A percentile compares a stretch with the other conserved stretches of the same genome.
Conservation (phyloP, 1,140 invertebrate genomes). For the Maniola jurtina region DNA sequence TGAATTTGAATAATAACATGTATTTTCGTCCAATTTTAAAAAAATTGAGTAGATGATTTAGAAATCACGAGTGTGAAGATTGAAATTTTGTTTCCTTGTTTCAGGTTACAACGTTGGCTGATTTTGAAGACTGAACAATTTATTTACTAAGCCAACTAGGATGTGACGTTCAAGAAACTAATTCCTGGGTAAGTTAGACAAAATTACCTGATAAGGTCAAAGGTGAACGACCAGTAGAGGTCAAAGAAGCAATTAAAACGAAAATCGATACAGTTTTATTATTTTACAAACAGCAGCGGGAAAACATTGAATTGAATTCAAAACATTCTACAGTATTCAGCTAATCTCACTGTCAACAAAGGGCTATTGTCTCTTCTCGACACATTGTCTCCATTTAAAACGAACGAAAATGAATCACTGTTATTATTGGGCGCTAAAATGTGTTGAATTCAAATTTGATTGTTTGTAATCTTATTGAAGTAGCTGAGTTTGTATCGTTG, state of each 20-base stretch:
- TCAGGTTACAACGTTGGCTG: slow-evolving; percentile 56
- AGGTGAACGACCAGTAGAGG: slow-evolving; percentile 15
- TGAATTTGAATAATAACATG: too few species aligned
- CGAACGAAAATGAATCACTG: slow-evolving; percentile 74
- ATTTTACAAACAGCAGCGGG: slow-evolving; percentile 64
- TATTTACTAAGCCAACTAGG: slow-evolving; percentile 55
- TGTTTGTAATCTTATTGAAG: slow-evolving; percentile 63
- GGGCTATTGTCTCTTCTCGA: slow-evolving; percentile 69
- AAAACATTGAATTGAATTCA: slow-evolving; percentile 68
- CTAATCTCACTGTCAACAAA: slow-evolving; percentile 75
- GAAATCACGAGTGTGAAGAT: slow-evolving; percentile 18
- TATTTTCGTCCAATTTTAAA: too few species aligned
- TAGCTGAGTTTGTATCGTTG: slow-evolving; percentile 45
- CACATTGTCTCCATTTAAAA: slow-evolving; percentile 75
- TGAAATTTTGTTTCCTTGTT: slow-evolving; percentile 48
- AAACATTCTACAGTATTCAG: slow-evolving; percentile 75
- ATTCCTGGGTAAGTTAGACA: slow-evolving; percentile 25
- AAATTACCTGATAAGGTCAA: slow-evolving; percentile 9
- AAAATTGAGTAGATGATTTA: too few species aligned
- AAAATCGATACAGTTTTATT: slow-evolving; percentile 47
- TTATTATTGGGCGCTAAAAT: slow-evolving; percentile 72
- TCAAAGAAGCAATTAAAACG: slow-evolving; percentile 14
- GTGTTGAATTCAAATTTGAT: slow-evolving; percentile 70
- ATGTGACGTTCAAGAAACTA: slow-evolving; percentile 35
- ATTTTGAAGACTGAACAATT: slow-evolving; percentile 63